Evolutionary conservation across 2,113 vertebrate species (phyloP), one percentile per base, ranked within the genome.

Genomic region (Rhineura floridana): DNA sequence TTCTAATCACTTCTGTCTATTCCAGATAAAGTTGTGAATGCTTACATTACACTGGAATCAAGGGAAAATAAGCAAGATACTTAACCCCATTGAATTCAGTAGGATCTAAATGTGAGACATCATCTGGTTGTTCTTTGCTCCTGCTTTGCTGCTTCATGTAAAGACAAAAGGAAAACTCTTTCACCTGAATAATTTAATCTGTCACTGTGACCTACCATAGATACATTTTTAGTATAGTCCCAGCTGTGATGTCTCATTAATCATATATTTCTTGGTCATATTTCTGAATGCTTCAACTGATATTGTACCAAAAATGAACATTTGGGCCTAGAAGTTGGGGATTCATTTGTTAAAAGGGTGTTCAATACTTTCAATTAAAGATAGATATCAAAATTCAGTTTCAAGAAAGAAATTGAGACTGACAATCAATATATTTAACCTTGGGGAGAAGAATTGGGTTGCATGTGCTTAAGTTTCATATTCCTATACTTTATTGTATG

Each of bases 401-500:
- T 76, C 17, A 8, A 73, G 11, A 73, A 83, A 65, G 86, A 46
- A 46, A 55, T 67, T 75, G 81, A 93, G 79, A 67, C 12, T 28
- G 69, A 75, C 55, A 75, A n/a, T 36, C 78, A 85, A 48, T 82
- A 80, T 73, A 33, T 33, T 36, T 17, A 33, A 67, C 79, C 84
- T 21, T 87, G 30, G 36, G 72, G 77, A 89, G 72, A 65, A 46
- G 87, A 94, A 81, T 81, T 90, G 46, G 0, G 0, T 36, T 65
- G 36, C 73, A 90, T 88, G 0, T 1, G 0, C 65, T 81, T 67
- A 87, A 87, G 79, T 0, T 0, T 59, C 69, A 30, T 5, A 5
- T 52, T 76, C 65, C 77, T 92, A 76, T 62, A 79, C 63, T 10
- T 80, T 90, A 48, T 82, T 67, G 85, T 93, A 82, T 89, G 91